phyloP scores from a whole-genome alignment of 2,113 vertebrate genomes.

The Callospermophilus lateralis region DNA sequence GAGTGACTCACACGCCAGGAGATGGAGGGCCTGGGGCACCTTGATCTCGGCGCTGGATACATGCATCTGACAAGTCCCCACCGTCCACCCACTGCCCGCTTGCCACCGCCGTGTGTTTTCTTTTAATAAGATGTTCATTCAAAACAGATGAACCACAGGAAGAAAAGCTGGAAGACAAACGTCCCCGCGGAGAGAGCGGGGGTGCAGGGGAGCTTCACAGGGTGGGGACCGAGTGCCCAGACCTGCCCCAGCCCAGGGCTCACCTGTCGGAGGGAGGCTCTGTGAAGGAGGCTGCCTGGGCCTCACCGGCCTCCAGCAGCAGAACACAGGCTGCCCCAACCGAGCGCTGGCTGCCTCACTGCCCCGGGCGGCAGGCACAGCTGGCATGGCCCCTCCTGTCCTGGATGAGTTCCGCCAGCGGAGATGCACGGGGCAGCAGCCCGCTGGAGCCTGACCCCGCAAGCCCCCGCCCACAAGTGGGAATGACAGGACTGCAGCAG shows the following conservation, averaged over 20 bases:
- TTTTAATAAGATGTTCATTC: background rate
- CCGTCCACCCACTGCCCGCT: no score
- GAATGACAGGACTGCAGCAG: no score
- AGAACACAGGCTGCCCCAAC: no score
- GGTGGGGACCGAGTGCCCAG: accelerated
- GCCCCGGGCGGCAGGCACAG: background rate
- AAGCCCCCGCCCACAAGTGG: no score
- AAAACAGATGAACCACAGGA: background rate
- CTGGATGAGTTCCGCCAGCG: no score
- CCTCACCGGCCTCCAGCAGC: background rate
- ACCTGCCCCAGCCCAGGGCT: background rate
- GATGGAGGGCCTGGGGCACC: no score
- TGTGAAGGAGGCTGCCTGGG: no score
- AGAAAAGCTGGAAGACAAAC: background rate
- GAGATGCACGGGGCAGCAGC: no score
- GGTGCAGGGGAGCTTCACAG: accelerated
- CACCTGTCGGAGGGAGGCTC: background rate
- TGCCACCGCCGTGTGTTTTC: background rate
- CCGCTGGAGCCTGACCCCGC: no score
- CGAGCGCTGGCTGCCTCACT: background rate
- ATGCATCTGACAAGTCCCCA: no score
- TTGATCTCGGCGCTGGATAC: no score
- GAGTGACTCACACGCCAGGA: no score
- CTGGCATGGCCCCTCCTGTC: background rate
- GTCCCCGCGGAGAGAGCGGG: background rate